These are phyloP conservation scores for Sthenelais limicola DNA, from an alignment of 2,888 invertebrate genomes.

Conservation along the genomic window DNA sequence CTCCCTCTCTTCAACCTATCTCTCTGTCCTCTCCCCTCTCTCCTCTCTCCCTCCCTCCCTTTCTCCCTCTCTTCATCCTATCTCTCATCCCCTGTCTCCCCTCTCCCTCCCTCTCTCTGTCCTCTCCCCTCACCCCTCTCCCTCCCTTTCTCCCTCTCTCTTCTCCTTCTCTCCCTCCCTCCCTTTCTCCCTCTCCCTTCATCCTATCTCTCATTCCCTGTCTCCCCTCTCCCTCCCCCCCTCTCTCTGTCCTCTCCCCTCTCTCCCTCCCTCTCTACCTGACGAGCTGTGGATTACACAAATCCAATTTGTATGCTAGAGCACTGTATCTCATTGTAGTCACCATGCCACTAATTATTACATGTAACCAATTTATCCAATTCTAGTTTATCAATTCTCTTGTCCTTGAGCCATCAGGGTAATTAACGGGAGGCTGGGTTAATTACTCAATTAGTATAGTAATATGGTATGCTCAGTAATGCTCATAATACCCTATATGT, in stretches of 20 bases:
- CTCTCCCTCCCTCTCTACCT: slow-evolving; percentile 28
- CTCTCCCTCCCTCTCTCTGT: not conserved
- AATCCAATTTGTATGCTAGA: no score
- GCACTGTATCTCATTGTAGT: no score
- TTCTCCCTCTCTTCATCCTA: not conserved
- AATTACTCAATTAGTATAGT: no score
- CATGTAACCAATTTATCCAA: no score
- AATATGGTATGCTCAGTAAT: no score
- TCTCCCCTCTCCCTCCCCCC: not conserved
- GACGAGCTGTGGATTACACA: no score
- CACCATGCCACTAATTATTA: no score
- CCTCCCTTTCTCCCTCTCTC: slow-evolving; percentile 7
- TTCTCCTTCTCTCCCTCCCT: slow-evolving; percentile 12
- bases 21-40: not conserved
- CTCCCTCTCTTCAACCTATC: not conserved
- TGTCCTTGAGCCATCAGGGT: no score
- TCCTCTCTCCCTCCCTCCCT: slow-evolving; percentile 19
- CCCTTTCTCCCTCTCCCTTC: not conserved
- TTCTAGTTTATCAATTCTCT: no score
- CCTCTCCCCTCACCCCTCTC: not conserved
- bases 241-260: slow-evolving; percentile 39
- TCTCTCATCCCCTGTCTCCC: slow-evolving; percentile 4
- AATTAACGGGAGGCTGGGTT: no score
- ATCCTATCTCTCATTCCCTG: not conserved
- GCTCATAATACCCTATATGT: no score